A percentile compares a stretch with the other conserved stretches of the same genome.
These are phyloP conservation scores for Melanogrammus aeglefinus DNA, from an alignment of 2,797 vertebrate species.

Conservation along the genomic window DNA sequence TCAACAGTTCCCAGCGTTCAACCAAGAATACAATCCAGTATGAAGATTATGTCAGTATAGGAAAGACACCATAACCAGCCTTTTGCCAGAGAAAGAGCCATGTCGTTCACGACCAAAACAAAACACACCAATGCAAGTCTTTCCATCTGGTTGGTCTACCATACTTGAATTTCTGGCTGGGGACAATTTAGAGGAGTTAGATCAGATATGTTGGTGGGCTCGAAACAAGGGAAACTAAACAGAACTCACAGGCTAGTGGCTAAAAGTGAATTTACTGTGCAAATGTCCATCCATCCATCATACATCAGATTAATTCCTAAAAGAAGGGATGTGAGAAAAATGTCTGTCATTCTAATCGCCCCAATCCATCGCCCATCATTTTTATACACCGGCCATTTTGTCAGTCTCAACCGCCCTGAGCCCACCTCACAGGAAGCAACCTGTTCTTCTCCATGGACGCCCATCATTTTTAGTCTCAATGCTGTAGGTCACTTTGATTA, in stretches of 20 bases:
- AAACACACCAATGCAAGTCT: constrained; percentile 9
- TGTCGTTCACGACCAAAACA: neutral
- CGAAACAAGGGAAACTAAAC: neutral
- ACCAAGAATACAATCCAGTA: constrained; percentile 2
- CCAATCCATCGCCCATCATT: neutral
- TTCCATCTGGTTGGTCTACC: neutral
- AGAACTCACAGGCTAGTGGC: neutral
- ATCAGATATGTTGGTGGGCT: neutral
- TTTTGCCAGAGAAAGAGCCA: neutral
- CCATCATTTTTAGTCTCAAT: constrained; percentile 64
- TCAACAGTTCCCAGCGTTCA: constrained; percentile 11
- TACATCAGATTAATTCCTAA: constrained; percentile 7
- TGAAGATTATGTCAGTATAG: neutral
- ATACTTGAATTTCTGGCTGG: neutral
- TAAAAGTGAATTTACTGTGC: constrained; percentile 5
- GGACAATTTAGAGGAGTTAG: neutral
- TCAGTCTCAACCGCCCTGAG: neutral
- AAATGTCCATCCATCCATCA: constrained; percentile 5
- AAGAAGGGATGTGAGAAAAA: constrained; percentile 26
- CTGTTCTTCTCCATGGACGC: constrained; percentile 37
- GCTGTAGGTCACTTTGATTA: constrained; percentile 79
- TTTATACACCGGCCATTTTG: neutral
- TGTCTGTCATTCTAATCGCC: neutral
- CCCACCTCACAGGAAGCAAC: neutral
- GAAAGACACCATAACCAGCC: neutral